A percentile compares a stretch with the other conserved stretches of the same genome.
Evolutionary conservation across 2,113 vertebrate genomes (phyloP).

Genomic region (Nothobranchius furzeri): DNA sequence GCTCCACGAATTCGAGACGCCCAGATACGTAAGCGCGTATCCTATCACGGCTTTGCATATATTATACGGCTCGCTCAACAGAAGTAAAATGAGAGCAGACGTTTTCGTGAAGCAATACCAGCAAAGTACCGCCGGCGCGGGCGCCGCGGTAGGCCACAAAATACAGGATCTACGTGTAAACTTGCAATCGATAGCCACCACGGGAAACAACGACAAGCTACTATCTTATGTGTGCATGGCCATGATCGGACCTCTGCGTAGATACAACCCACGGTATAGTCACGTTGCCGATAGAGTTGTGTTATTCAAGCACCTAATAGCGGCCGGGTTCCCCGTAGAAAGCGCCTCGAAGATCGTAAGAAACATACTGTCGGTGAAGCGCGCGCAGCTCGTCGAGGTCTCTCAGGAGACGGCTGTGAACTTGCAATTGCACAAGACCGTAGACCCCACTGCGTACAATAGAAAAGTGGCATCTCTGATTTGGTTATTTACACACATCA

Average conservation of each 20-base stretch:
- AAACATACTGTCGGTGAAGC: not conserved
- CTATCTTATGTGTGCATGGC: slow-evolving; percentile 9
- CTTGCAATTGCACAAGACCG: not conserved
- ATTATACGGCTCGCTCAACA: slow-evolving; percentile 14
- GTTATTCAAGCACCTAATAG: slow-evolving; percentile 22
- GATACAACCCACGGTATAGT: slow-evolving; percentile 1
- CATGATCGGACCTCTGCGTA: not conserved
- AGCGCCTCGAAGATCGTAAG: not conserved
- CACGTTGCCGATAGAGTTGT: not conserved
- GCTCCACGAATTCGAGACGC: slow-evolving; percentile 7
- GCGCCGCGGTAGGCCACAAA: not conserved
- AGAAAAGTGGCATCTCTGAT: slow-evolving; percentile 8
- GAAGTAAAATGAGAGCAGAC: not conserved
- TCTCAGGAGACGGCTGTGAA: not conserved
- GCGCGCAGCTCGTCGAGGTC: not conserved
- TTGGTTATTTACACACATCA: too few relatives aligned
- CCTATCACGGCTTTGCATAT: not conserved
- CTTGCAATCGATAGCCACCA: not conserved
- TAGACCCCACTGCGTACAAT: slow-evolving; percentile 8
- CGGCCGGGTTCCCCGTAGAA: slow-evolving; percentile 4
- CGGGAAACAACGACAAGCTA: not conserved
- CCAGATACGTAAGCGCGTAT: slow-evolving; percentile 1
- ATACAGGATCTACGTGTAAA: too few relatives aligned
- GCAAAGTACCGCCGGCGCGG: too few relatives aligned
- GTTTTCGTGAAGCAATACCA: not conserved